Evolutionary conservation across 2,113 vertebrate species (phyloP).

Genomic region (Emydocephalus ijimae): DNA sequence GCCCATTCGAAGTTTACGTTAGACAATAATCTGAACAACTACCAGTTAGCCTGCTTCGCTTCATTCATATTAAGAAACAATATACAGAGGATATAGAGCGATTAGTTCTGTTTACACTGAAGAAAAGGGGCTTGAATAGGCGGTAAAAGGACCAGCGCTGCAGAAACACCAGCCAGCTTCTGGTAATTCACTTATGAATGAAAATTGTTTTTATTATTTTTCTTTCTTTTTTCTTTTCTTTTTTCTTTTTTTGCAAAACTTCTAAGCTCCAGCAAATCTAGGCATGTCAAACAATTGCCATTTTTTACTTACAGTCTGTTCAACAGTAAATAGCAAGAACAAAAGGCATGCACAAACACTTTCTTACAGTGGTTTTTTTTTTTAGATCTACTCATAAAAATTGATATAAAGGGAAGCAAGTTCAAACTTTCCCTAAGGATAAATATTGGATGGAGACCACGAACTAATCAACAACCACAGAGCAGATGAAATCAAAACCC

Average conservation of each 20-base stretch:
- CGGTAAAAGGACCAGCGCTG: slow-evolving; percentile 33
- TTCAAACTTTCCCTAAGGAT: background rate
- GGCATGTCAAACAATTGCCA: slow-evolving; percentile 9
- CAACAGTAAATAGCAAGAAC: slow-evolving; percentile 5
- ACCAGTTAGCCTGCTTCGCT: slow-evolving; percentile 52
- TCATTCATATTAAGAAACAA: slow-evolving; percentile 62
- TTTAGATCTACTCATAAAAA: accelerated
- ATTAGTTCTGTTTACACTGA: slow-evolving; percentile 59
- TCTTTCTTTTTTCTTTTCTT: background rate
- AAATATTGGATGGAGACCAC: background rate
- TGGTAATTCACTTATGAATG: slow-evolving; percentile 30
- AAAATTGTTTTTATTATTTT: slow-evolving; percentile 11
- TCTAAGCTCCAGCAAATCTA: background rate
- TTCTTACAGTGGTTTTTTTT: accelerated
- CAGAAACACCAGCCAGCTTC: slow-evolving; percentile 17
- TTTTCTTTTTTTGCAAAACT: background rate
- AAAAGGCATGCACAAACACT: background rate
- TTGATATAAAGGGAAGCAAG: background rate
- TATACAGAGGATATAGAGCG: slow-evolving; percentile 62
- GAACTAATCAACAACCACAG: slow-evolving; percentile 29
- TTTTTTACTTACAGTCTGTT: background rate
- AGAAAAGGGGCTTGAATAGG: slow-evolving; percentile 3
- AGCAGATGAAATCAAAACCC: background rate
- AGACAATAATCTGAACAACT: slow-evolving; percentile 38
- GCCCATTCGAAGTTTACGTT: slow-evolving; percentile 49